A percentile compares a stretch with the other conserved stretches of the same genome.
Conservation (phyloP, 2,113 vertebrate species). For the Dasyornis broadbenti region DNA sequence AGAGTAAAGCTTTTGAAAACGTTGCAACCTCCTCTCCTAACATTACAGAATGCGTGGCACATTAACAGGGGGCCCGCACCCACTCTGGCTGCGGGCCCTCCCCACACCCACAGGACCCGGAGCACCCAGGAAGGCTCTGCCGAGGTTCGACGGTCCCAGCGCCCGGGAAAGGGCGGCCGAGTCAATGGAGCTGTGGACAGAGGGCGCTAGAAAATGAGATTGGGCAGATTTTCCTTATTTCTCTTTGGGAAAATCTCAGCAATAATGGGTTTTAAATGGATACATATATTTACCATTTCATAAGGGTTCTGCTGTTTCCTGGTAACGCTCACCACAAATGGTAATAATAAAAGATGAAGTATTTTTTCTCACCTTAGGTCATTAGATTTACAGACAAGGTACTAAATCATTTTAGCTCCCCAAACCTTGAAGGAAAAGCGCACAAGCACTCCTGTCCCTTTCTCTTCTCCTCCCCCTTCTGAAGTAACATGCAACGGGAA, state of each 20-base stretch:
- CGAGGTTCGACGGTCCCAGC: background rate
- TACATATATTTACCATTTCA: conserved; percentile 54
- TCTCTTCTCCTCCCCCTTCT: background rate
- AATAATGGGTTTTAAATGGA: conserved; percentile 57
- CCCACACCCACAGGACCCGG: background rate
- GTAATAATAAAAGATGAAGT: conserved; percentile 65
- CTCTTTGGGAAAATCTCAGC: conserved; percentile 23
- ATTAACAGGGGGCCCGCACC: background rate
- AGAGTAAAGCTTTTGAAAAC: background rate
- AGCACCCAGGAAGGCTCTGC: background rate
- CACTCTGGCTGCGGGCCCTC: background rate
- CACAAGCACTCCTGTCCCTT: background rate
- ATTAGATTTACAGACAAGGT: conserved; percentile 61
- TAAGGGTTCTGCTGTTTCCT: conserved; percentile 59
- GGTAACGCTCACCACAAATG: conserved; percentile 53
- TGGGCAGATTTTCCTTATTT: background rate
- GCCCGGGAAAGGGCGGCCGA: background rate
- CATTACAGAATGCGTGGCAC: background rate
- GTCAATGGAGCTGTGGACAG: background rate
- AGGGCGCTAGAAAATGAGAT: conserved; percentile 22
- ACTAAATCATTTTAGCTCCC: conserved; percentile 57
- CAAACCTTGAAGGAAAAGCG: conserved; percentile 21
- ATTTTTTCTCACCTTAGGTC: conserved; percentile 64
- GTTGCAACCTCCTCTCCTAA: background rate
- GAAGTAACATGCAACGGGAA: conserved; percentile 13